Conservation (phyloP, 2,797 vertebrate species). For the Cygnus olor region DNA sequence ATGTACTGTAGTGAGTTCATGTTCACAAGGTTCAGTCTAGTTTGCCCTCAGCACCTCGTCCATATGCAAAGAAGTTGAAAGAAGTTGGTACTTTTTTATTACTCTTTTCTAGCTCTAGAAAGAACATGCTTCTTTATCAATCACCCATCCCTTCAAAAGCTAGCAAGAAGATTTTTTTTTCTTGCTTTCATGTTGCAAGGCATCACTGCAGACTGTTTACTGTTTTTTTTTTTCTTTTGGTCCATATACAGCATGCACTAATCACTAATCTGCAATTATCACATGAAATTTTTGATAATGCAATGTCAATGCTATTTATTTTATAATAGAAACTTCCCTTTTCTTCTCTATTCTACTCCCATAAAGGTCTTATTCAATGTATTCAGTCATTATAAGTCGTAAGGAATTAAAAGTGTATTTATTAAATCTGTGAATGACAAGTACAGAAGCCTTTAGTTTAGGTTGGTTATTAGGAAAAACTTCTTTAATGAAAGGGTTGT, state of each 20-base stretch:
- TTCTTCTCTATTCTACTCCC: too few relatives aligned
- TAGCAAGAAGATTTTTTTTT: not conserved
- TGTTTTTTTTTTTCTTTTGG: not conserved
- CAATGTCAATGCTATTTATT: too few relatives aligned
- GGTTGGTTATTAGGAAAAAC: too few relatives aligned
- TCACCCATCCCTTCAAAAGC: not conserved
- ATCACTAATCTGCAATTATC: not conserved
- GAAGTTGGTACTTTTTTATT: not conserved
- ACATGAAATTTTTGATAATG: not conserved
- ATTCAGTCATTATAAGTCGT: not conserved
- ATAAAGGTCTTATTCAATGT: too few relatives aligned
- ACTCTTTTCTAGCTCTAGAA: not conserved
- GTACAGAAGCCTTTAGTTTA: not conserved
- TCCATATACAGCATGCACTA: not conserved
- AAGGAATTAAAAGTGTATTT: not conserved
- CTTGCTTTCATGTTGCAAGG: not conserved
- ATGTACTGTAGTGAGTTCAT: slow-evolving; percentile 22
- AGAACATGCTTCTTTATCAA: not conserved
- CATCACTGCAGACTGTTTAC: not conserved
- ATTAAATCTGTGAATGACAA: not conserved
- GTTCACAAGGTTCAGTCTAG: not conserved
- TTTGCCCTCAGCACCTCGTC: not conserved
- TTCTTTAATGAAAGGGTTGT: too few relatives aligned
- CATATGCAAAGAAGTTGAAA: not conserved
- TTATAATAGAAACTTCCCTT: too few relatives aligned